A percentile compares a stretch with the other conserved stretches of the same genome.
Conservation (phyloP, 2,888 invertebrate species). For the Mythimna impura region DNA sequence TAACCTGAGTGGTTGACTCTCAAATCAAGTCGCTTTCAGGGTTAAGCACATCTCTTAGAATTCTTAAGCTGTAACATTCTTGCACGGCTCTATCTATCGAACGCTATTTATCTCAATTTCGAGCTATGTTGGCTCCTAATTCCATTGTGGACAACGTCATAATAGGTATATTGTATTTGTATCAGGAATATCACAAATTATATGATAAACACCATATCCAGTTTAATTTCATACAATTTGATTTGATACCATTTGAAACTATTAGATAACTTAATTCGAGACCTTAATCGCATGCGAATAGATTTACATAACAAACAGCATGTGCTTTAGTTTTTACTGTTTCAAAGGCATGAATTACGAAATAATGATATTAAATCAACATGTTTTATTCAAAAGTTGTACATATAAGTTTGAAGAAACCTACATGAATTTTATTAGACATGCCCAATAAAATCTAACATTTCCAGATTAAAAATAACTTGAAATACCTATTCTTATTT, state of each 20-base stretch:
- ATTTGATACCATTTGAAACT: slow-evolving; percentile 8
- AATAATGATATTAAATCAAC: neutral
- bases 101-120: neutral
- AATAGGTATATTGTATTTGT: neutral
- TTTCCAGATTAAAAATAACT: neutral
- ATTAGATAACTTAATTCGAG: neutral
- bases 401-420: neutral
- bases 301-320: slow-evolving; percentile 38
- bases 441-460: slow-evolving; percentile 32
- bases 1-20: neutral
- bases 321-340: slow-evolving; percentile 32
- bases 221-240: slow-evolving; percentile 8
- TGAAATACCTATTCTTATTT: neutral
- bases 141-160: neutral
- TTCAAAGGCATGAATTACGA: slow-evolving; percentile 35
- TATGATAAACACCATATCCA: neutral
- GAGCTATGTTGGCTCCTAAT: neutral
- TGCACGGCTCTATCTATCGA: neutral
- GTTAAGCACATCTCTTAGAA: neutral
- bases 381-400: slow-evolving; percentile 30
- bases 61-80: neutral
- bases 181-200: slow-evolving; percentile 1
- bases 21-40: slow-evolving; percentile 9
- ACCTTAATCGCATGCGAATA: slow-evolving; percentile 28
- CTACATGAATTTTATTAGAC: slow-evolving; percentile 33